These are phyloP conservation scores for Ennomos quercinarius DNA, from an alignment of 2,888 invertebrate species.

Conservation along the genomic window DNA sequence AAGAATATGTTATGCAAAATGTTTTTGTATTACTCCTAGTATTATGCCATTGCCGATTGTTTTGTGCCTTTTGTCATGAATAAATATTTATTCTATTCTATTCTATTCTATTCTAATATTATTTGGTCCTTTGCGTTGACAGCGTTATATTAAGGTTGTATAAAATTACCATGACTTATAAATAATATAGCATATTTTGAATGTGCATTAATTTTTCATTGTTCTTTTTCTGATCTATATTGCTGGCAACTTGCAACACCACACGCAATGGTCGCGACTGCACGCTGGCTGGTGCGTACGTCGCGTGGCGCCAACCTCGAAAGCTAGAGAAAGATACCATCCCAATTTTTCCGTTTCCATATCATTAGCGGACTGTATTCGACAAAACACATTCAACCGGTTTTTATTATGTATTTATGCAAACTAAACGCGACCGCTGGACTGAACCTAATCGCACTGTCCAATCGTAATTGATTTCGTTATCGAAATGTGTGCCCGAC, in stretches of 20 bases:
- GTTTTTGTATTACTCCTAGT: too few species aligned
- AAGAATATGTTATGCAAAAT: too few species aligned
- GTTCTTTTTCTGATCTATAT: too few species aligned
- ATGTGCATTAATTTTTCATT: too few species aligned
- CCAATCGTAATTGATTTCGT: slow-evolving; percentile 62
- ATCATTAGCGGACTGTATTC: slow-evolving; percentile 59
- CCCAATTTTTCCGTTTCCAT: slow-evolving; percentile 64
- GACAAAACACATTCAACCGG: slow-evolving; percentile 60
- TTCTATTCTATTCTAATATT: too few species aligned
- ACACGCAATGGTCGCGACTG: slow-evolving; percentile 1
- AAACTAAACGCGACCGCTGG: slow-evolving; percentile 59
- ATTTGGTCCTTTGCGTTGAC: neutral
- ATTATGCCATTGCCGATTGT: too few species aligned
- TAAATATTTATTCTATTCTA: too few species aligned
- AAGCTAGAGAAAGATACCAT: slow-evolving; percentile 56
- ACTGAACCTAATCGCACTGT: slow-evolving; percentile 59
- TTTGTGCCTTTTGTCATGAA: too few species aligned
- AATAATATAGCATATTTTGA: too few species aligned
- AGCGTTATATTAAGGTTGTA: too few species aligned
- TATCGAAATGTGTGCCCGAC: slow-evolving; percentile 54
- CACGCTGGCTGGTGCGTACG: slow-evolving; percentile 32
- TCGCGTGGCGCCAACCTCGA: slow-evolving; percentile 61
- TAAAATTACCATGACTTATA: too few species aligned
- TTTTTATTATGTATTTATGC: slow-evolving; percentile 67
- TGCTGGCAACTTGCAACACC: slow-evolving; percentile 10